Conservation (phyloP, 2,888 invertebrate genomes). For the Amphipoea oculea region DNA sequence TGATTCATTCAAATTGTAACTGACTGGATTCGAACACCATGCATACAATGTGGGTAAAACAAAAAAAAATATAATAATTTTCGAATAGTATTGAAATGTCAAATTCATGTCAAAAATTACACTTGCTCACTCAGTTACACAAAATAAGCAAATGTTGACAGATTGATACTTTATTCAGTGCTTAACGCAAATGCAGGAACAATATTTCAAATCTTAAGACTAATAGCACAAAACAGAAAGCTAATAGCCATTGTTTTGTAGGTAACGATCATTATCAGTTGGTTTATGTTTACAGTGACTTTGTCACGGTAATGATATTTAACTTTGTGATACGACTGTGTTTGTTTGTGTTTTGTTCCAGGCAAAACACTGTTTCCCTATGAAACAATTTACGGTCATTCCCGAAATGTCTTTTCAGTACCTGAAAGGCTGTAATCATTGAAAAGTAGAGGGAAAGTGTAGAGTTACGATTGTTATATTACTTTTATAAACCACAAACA, state of each 20-base stretch:
- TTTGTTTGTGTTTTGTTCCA: background rate
- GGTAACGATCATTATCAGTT: conserved; percentile 19
- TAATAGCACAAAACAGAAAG: too few species aligned
- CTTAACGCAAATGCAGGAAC: background rate
- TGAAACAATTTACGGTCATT: conserved; percentile 20
- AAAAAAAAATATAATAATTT: conserved; percentile 22
- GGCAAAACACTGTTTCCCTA: background rate
- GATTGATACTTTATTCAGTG: background rate
- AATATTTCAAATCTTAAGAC: conserved; percentile 9
- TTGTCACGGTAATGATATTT: too few species aligned
- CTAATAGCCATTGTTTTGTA: conserved; percentile 11
- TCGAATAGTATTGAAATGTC: conserved; percentile 18
- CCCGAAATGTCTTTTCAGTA: conserved; percentile 1
- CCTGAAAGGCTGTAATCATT: conserved; percentile 5
- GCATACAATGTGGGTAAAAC: conserved; percentile 69
- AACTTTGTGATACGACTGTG: conserved; percentile 12
- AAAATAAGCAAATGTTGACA: background rate
- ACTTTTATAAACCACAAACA: conserved; percentile 18
- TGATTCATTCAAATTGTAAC: conserved; percentile 75
- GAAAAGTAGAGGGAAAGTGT: conserved; percentile 1
- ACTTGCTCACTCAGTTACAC: background rate
- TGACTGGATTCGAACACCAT: conserved; percentile 40
- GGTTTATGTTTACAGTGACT: conserved; percentile 7
- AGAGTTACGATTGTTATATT: background rate
- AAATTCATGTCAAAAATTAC: conserved; percentile 27